Evolutionary conservation across 1,140 invertebrate species (phyloP).

Genomic region (Helicoverpa zea): DNA sequence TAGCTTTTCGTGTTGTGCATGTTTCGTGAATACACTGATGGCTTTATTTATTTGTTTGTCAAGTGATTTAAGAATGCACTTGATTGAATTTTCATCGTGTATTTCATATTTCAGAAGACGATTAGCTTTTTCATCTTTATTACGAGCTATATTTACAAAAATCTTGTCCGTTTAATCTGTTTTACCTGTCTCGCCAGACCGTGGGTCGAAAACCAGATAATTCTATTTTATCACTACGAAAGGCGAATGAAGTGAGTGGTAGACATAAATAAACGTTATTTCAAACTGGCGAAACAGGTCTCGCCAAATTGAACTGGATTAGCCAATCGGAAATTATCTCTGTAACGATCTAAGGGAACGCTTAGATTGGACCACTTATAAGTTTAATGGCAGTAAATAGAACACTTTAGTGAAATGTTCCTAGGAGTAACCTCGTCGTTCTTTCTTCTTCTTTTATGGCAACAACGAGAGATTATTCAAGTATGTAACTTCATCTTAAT

Average conservation of each 20-base stretch:
- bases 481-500: no score
- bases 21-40: slow-evolving; percentile 3
- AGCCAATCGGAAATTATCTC: slow-evolving; percentile 47
- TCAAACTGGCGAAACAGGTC: slow-evolving; percentile 24
- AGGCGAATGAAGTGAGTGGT: slow-evolving; percentile 20
- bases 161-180: not conserved
- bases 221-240: slow-evolving; percentile 18
- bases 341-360: slow-evolving; percentile 13
- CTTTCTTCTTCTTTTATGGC: not conserved
- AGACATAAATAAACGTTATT: slow-evolving; percentile 25
- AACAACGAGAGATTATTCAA: no score
- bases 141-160: not conserved
- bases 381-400: not conserved
- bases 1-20: slow-evolving; percentile 7
- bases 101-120: not conserved
- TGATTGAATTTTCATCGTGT: not conserved
- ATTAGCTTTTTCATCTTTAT: not conserved
- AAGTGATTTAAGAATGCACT: not conserved
- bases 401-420: no score
- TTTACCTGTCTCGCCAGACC: not conserved
- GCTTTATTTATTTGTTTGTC: slow-evolving; percentile 12
- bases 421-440: no score
- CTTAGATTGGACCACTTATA: slow-evolving; percentile 4
- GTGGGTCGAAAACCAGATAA: slow-evolving; percentile 10
- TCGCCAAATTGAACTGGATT: slow-evolving; percentile 37